Base-by-base conservation (phyloP, 2,113 vertebrate genomes). In the Pteruthius melanotis region DNA sequence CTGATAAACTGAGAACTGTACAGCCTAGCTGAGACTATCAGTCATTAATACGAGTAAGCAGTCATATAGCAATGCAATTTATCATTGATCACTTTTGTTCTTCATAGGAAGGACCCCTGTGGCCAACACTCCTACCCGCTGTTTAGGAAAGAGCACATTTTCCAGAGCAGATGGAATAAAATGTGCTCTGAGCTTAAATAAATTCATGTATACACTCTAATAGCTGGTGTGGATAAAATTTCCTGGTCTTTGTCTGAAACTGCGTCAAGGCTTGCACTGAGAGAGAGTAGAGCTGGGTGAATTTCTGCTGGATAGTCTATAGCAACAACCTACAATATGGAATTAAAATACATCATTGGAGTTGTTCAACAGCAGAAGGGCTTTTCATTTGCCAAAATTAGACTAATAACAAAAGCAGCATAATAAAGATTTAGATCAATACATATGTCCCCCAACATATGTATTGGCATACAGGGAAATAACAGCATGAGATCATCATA, bases 401-500 rank as follows among this genome's bases (percentile, higher is more conserved):
- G 35, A 26, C 50, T 37, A 60, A 56, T 42, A 77, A n/a, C 13
- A 69, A 87, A 64, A 31, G 35, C 44, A 87, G 8, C 15, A 71
- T 60, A n/a, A 64, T 79, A 42, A 45, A 66, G 2, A 13, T 68
- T 76, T 76, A 68, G 26, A 83, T 71, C 44, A 59, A 66, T 60
- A 57, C 13, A 1, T 70, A 57, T 4, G 1, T 21, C 6, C 2
- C 24, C 16, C 15, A 11, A 16, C 13, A 5, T 28, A 42, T 7
- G 10, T 40, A 22, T 26, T 64, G 35, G 40, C 75, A 74, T 57
- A n/a, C 10, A 37, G 28, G 26, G 16, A 92, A 45, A 66, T 63
- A 76, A 54, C 13, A 89, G 14, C 40, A 37, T 60, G 47, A 66
- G 52, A n/a, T 45, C 37, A 28, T 65, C 22, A 52, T 5, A 64